Percentiles rank a stretch among this genome's conserved stretches.
Conservation (phyloP, 2,797 vertebrate genomes). For the Phoxinus dragarum region DNA sequence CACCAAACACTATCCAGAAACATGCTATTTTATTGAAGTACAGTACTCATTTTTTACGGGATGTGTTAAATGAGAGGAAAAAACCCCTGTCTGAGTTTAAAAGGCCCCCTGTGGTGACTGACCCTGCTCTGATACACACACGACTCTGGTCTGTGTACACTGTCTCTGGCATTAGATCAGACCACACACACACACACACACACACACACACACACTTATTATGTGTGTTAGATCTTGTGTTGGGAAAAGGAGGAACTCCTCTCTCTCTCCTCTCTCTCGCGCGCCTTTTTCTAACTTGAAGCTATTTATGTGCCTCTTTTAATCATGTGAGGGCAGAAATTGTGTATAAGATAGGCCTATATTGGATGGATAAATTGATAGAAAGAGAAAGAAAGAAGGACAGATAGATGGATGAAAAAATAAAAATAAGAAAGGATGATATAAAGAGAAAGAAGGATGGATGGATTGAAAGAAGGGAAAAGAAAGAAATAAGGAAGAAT, state of each 20-base stretch:
- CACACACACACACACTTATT: constrained; percentile 37
- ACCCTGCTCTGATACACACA: constrained; percentile 51
- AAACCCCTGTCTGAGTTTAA: not conserved
- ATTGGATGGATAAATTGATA: not conserved
- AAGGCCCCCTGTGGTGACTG: constrained; percentile 29
- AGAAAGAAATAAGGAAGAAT: not conserved
- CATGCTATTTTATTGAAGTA: constrained; percentile 8
- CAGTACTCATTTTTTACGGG: not conserved
- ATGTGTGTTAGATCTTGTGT: constrained; percentile 52
- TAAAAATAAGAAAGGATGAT: not conserved
- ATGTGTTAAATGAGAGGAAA: not conserved
- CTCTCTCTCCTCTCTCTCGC: not conserved
- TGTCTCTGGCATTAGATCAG: constrained; percentile 60
- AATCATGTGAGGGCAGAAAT: not conserved
- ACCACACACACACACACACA: constrained; percentile 50
- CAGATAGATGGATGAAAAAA: not conserved
- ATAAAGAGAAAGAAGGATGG: not conserved
- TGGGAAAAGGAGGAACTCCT: constrained; percentile 10
- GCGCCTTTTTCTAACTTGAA: constrained; percentile 1
- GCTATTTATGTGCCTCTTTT: constrained; percentile 9
- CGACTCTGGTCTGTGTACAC: constrained; percentile 42
- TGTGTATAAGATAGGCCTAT: not conserved
- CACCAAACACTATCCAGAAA: constrained; percentile 23
- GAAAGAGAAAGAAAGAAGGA: not conserved
- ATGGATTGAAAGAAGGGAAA: not conserved